Evolutionary conservation across 2,113 vertebrate genomes (phyloP), one percentile per base, ranked within the genome.

Genomic region (Mastomys coucha): DNA sequence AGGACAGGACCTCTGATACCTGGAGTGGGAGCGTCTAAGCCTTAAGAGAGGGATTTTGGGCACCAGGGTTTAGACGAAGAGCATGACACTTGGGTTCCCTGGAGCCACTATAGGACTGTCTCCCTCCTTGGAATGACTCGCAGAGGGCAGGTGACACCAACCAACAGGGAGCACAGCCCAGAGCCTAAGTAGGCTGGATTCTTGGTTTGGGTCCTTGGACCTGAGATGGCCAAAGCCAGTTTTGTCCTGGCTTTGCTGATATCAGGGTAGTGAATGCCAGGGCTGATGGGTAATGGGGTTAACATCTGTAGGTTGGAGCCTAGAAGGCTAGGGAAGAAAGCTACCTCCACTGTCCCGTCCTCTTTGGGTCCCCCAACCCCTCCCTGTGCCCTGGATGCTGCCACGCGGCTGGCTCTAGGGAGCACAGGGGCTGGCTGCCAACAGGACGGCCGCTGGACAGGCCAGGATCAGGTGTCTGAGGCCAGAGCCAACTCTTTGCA

Each of bases 351-450:
- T 86, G 1, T 77, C 58, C 58, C 56, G 39, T 88, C 76, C 91
- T 14, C 12, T 75, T 77, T 63, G 76, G 31, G 91, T 84, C 84
- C 91, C 89, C 89, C 45, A 45, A 87, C 95, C 93, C 95, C 95
- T 92, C 89, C 94, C 88, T 7, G 51, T 97, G 96, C 97, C 97
- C 97, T 96, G 78, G 19, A 78, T 95, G 97, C 92, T 98, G 98
- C 98, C 98, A 98, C 97, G 98, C 97, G 53, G 98, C 97, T 97
- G 97, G 97, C 97, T 97, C 97, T 96, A 82, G 98, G 97, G 98
- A 98, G 91, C 95, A 3, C 17, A 1, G 70, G 82, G 98, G 98
- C 95, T 51, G 89, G 58, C 96, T 97, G 97, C 97, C 97, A 98
- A 96, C 96, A 97, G 97, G 96, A 96, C 96, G 89, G 98, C 97